Percentiles rank a stretch among this genome's conserved stretches.
These are phyloP conservation scores for Protaetia brevitarsis DNA, from an alignment of 1,140 invertebrate species.

Conservation along the genomic window DNA sequence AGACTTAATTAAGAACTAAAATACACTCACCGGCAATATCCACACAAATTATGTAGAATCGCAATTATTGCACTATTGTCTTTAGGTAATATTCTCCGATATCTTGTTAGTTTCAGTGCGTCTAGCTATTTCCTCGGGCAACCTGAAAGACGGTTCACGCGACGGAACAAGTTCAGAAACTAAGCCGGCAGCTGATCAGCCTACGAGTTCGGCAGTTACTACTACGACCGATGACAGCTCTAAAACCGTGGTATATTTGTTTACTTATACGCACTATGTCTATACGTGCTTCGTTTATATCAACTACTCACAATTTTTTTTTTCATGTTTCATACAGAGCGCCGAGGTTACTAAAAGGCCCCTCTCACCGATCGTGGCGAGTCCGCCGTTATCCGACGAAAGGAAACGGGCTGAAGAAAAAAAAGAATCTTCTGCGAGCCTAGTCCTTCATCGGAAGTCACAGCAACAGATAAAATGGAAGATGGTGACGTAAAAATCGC, in stretches of 20 bases:
- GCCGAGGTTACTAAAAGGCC: constrained; percentile 8
- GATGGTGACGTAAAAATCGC: neutral
- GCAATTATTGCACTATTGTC: too few relatives aligned
- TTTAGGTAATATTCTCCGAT: neutral
- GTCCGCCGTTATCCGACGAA: neutral
- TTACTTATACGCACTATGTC: neutral
- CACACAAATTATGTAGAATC: neutral
- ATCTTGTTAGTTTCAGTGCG: neutral
- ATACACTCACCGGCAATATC: neutral
- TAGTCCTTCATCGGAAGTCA: neutral
- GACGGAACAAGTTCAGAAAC: neutral
- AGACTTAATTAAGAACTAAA: too few relatives aligned
- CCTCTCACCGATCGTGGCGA: constrained; percentile 10
- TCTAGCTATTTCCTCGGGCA: neutral
- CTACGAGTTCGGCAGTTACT: neutral
- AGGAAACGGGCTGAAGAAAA: neutral
- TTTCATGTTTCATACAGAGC: neutral
- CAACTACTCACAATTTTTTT: too few relatives aligned
- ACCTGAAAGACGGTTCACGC: neutral
- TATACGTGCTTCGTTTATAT: constrained; percentile 1
- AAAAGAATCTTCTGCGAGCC: neutral
- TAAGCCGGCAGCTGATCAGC: neutral
- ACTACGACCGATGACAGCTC: constrained; percentile 10
- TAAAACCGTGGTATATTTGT: neutral
- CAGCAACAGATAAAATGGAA: neutral